These are phyloP conservation scores for Lepus americanus DNA, from an alignment of 2,113 vertebrate species.

Conservation along the genomic window DNA sequence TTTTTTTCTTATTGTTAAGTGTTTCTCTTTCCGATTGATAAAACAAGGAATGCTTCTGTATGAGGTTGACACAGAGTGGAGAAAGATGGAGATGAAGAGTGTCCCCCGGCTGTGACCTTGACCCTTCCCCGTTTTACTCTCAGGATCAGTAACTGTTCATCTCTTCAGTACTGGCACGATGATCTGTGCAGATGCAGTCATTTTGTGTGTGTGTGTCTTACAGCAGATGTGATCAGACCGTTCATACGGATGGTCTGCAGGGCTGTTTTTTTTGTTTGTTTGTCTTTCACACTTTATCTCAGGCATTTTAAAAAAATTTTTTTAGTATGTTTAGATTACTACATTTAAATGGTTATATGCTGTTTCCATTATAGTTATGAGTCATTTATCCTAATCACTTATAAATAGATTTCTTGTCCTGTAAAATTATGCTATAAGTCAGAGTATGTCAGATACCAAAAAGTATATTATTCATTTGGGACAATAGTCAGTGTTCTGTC, in stretches of 20 bases:
- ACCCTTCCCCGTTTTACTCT: background rate
- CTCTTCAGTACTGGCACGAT: constrained; percentile 42
- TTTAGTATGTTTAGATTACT: constrained; percentile 11
- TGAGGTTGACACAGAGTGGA: constrained; percentile 5
- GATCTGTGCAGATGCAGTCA: background rate
- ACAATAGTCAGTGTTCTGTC: background rate
- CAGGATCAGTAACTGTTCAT: constrained; percentile 4
- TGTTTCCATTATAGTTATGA: constrained; percentile 40
- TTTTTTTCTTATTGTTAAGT: constrained; percentile 58
- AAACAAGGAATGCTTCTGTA: constrained; percentile 24
- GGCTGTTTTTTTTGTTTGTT: no score
- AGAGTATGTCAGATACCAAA: constrained; percentile 3
- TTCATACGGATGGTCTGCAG: background rate
- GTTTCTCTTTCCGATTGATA: background rate
- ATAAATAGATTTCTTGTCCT: constrained; percentile 24
- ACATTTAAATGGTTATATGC: constrained; percentile 7
- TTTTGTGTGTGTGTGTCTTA: constrained; percentile 49
- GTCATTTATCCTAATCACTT: constrained; percentile 50
- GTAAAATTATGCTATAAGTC: constrained; percentile 35
- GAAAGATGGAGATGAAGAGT: constrained; percentile 8
- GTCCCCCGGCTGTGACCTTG: constrained; percentile 26
- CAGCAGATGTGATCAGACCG: background rate
- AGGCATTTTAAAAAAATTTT: background rate
- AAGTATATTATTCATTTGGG: constrained; percentile 55
- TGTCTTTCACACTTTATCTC: background rate